These are phyloP conservation scores for Campoplex nolae DNA, from an alignment of 2,888 invertebrate species.

Conservation along the genomic window DNA sequence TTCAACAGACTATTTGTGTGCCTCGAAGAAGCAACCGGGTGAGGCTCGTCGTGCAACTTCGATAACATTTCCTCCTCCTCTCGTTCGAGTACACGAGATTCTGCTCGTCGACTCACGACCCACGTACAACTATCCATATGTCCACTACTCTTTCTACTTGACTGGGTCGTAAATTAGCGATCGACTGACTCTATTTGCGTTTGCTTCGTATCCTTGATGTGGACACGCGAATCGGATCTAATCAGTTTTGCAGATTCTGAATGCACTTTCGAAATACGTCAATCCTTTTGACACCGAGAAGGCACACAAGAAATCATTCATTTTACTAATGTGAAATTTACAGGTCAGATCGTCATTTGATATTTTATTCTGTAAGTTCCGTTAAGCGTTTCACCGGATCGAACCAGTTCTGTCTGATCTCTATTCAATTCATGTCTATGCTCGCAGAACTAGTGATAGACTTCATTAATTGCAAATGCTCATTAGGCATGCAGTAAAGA, in stretches of 20 bases:
- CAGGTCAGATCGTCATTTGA: background rate
- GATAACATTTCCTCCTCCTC: slow-evolving; percentile 49
- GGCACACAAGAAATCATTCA: slow-evolving; percentile 16
- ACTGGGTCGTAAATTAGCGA: slow-evolving; percentile 59
- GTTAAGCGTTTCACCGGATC: background rate
- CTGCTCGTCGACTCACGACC: slow-evolving; percentile 54
- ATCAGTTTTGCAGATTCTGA: slow-evolving; percentile 52
- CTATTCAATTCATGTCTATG: background rate
- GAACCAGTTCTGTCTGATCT: background rate
- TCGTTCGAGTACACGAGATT: slow-evolving; percentile 55
- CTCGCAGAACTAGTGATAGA: background rate
- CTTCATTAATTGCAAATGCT: background rate
- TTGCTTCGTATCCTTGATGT: slow-evolving; percentile 33
- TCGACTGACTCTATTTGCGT: slow-evolving; percentile 47
- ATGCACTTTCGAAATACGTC: slow-evolving; percentile 37
- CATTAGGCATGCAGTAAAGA: background rate
- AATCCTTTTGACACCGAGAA: background rate
- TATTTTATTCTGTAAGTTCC: background rate
- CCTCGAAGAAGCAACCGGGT: slow-evolving; percentile 32
- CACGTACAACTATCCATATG: slow-evolving; percentile 56
- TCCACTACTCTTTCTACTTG: slow-evolving; percentile 31
- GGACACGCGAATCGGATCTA: slow-evolving; percentile 50
- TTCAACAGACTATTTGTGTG: slow-evolving; percentile 49
- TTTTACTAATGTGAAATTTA: background rate
- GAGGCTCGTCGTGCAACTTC: slow-evolving; percentile 56